Percentiles rank a stretch among this genome's conserved stretches.
Evolutionary conservation across 64 coral and sea anemone genomes (phyloP).

Genomic region (Actinia tenebrosa): DNA sequence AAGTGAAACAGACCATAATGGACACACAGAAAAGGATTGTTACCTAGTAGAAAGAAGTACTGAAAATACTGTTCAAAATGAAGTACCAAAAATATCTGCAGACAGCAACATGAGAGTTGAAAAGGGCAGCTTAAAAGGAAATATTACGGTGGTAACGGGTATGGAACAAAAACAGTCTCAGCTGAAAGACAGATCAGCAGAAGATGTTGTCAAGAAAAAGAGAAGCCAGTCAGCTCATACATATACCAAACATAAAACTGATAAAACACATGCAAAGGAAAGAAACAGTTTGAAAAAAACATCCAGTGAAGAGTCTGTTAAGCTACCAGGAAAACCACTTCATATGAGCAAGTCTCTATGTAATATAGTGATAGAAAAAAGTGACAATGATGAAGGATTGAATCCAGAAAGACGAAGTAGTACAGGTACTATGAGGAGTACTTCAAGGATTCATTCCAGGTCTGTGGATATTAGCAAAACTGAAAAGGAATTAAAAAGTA

Average conservation of each 20-base stretch:
- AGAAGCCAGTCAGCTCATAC: background rate
- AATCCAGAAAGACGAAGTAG: background rate
- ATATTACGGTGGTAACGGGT: background rate
- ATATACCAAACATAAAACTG: background rate
- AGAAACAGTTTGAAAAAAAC: background rate
- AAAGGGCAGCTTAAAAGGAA: background rate
- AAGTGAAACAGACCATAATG: background rate
- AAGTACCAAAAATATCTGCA: background rate
- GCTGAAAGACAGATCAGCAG: background rate
- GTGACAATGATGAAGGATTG: background rate
- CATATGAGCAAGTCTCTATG: conserved; percentile 2
- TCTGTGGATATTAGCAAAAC: background rate
- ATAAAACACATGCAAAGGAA: background rate
- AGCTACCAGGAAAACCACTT: background rate
- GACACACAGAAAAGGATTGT: background rate
- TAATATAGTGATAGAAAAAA: background rate
- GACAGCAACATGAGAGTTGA: background rate
- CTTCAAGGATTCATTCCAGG: background rate
- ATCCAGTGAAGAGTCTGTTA: background rate
- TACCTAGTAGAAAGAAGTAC: background rate
- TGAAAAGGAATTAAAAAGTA: background rate
- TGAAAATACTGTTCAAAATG: background rate
- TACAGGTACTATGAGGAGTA: background rate
- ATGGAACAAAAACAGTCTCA: background rate
- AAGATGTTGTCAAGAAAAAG: background rate